Conservation (phyloP, 2,888 invertebrate genomes). For the Agriopis leucophaearia region DNA sequence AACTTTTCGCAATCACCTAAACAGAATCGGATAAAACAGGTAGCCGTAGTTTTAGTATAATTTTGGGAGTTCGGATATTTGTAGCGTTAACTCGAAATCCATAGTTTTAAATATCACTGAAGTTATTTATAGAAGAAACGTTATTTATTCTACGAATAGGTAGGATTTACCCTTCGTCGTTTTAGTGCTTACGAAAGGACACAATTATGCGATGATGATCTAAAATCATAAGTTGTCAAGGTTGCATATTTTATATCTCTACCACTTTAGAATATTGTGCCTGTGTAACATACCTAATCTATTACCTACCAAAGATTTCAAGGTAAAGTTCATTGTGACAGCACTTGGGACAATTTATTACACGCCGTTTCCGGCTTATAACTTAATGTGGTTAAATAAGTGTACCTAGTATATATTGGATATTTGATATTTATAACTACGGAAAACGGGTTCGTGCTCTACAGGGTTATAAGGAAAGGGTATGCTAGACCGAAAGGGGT, state of each 20-base stretch:
- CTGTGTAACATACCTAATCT: constrained; percentile 25
- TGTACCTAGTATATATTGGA: not conserved
- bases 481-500: too few relatives aligned
- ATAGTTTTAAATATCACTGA: not conserved
- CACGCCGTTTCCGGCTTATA: constrained; percentile 59
- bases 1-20: too few relatives aligned
- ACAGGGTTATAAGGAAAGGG: too few relatives aligned
- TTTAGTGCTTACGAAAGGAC: not conserved
- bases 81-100: too few relatives aligned
- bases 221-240: constrained; percentile 23
- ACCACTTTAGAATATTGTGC: constrained; percentile 25
- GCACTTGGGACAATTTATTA: constrained; percentile 57
- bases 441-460: too few relatives aligned
- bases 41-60: too few relatives aligned
- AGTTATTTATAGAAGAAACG: not conserved
- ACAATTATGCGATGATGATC: constrained; percentile 5
- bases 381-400: not conserved
- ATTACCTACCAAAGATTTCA: constrained; percentile 29
- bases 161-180: not conserved
- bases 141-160: not conserved
- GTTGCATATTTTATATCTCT: constrained; percentile 23
- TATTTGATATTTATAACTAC: too few relatives aligned
- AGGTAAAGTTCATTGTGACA: constrained; percentile 38
- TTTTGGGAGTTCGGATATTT: too few relatives aligned
- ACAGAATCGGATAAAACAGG: too few relatives aligned